These are phyloP conservation scores for Gadopsis marmoratus DNA, from an alignment of 2,797 vertebrate species.

Conservation along the genomic window DNA sequence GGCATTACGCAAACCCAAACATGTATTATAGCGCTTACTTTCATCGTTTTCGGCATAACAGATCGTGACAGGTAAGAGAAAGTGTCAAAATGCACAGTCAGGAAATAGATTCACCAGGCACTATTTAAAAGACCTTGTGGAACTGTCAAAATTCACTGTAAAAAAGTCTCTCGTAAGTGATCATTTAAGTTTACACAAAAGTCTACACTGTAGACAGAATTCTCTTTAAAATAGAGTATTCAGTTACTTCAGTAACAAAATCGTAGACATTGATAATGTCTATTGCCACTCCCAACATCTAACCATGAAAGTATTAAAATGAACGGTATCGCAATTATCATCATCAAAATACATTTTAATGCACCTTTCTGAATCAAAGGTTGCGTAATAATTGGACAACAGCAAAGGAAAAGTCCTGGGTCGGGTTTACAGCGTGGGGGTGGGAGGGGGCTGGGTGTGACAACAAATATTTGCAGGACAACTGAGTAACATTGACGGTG, in stretches of 20 bases:
- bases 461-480: slow-evolving; percentile 35
- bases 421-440: neutral
- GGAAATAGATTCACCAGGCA: neutral
- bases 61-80: neutral
- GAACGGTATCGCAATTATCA: neutral
- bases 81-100: neutral
- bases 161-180: slow-evolving; percentile 15
- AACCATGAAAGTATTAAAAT: neutral
- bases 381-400: neutral
- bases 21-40: neutral
- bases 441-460: neutral
- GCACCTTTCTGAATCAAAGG: neutral
- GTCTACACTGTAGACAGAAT: neutral
- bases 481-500: slow-evolving; percentile 26
- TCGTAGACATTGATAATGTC: neutral
- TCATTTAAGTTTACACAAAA: neutral
- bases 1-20: neutral
- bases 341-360: neutral
- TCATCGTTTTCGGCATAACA: neutral
- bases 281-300: neutral
- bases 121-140: neutral
- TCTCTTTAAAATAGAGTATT: neutral
- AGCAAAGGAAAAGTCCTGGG: neutral
- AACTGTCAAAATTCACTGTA: slow-evolving; percentile 15
- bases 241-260: neutral